A percentile compares a stretch with the other conserved stretches of the same genome.
phyloP scores from a whole-genome alignment of 2,888 invertebrate species.

The Nysson spinosus region DNA sequence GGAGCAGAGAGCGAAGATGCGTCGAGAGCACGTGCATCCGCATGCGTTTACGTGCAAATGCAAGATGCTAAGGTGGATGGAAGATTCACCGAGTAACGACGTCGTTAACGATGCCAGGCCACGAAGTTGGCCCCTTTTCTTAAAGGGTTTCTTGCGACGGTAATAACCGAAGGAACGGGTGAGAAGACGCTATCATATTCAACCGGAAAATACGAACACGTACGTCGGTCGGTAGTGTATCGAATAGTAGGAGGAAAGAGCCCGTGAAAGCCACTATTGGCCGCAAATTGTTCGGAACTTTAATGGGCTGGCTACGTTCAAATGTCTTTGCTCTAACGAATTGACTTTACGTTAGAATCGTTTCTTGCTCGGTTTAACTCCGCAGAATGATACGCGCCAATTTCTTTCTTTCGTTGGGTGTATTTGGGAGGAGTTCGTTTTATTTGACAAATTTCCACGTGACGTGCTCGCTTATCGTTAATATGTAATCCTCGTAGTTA shows the following conservation, averaged over 20 bases:
- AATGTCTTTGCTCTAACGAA: too few species aligned
- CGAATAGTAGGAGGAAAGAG: too few species aligned
- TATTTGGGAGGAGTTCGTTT: too few species aligned
- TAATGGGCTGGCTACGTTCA: too few species aligned
- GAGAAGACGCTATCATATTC: conserved; percentile 43
- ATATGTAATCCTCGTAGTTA: too few species aligned
- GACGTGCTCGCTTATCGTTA: too few species aligned
- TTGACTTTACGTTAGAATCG: too few species aligned
- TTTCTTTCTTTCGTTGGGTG: too few species aligned
- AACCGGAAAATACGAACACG: conserved; percentile 54
- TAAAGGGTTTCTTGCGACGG: conserved; percentile 30
- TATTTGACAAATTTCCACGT: too few species aligned
- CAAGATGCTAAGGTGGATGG: conserved; percentile 41
- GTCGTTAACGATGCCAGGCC: conserved; percentile 63
- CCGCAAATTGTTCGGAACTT: conserved; percentile 17
- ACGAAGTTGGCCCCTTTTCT: conserved; percentile 50
- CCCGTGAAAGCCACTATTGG: background rate
- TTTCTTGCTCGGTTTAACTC: too few species aligned
- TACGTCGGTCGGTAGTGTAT: conserved; percentile 40
- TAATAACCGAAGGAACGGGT: conserved; percentile 33
- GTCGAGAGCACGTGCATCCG: conserved; percentile 29
- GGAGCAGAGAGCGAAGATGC: background rate
- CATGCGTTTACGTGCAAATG: conserved; percentile 26
- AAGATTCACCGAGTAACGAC: conserved; percentile 53
- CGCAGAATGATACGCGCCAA: too few species aligned